Conservation (phyloP, 2,797 vertebrate genomes). For the Ptychobarbus kaznakovi region DNA sequence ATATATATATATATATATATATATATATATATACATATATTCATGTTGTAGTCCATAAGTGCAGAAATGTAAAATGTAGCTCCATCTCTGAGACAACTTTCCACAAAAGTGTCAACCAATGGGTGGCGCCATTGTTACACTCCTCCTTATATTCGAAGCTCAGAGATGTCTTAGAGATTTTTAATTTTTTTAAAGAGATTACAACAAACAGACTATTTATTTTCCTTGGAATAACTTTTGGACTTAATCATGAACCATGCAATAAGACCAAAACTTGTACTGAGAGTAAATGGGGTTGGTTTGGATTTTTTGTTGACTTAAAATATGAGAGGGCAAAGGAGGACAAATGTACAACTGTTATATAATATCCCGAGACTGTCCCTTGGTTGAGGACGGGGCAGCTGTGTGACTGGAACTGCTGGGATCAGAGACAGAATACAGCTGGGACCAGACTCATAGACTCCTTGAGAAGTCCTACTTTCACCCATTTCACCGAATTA, state of each 20-base stretch:
- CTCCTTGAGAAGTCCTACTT: constrained; percentile 15
- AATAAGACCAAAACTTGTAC: neutral
- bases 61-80: neutral
- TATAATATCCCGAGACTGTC: neutral
- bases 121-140: neutral
- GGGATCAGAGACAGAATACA: constrained; percentile 1
- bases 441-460: neutral
- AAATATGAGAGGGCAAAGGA: neutral
- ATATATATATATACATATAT: no score
- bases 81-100: neutral
- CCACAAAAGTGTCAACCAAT: neutral
- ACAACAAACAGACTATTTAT: neutral
- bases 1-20: no score
- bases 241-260: neutral
- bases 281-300: neutral
- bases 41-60: neutral
- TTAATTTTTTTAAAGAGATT: neutral
- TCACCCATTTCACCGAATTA: neutral
- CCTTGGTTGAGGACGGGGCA: constrained; percentile 29
- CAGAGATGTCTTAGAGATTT: neutral
- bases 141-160: neutral
- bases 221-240: no score
- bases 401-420: constrained; percentile 10
- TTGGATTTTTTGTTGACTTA: neutral
- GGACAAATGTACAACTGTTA: constrained; percentile 19